Conservation (phyloP, 92 coral and sea anemone genomes). For the Zoanthus gigantus region DNA sequence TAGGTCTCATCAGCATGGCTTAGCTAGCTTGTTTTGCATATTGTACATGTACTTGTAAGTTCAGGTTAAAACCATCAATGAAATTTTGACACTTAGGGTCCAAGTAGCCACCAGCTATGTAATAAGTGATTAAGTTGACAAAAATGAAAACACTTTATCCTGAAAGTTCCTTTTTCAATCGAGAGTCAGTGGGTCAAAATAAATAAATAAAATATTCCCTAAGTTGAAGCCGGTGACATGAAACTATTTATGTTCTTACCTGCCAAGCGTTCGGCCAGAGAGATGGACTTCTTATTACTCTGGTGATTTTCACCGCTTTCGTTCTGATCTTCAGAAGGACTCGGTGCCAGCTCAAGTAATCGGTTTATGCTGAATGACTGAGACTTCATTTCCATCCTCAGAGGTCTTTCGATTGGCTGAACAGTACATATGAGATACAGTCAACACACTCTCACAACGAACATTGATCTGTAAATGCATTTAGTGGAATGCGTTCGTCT, state of each 20-base stretch:
- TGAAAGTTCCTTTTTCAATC: background rate
- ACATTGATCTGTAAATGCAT: constrained; percentile 19
- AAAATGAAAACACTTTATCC: constrained; percentile 33
- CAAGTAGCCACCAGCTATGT: constrained; percentile 9
- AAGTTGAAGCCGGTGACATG: constrained; percentile 30
- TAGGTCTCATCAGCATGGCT: too few species aligned
- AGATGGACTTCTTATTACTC: constrained; percentile 54
- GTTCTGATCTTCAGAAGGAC: constrained; percentile 33
- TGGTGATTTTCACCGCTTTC: constrained; percentile 39
- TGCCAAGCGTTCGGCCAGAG: constrained; percentile 91
- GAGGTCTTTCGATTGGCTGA: constrained; percentile 29
- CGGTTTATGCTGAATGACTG: constrained; percentile 71
- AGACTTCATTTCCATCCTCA: constrained; percentile 57
- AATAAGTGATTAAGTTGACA: background rate
- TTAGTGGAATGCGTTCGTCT: constrained; percentile 37
- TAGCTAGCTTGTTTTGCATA: too few species aligned
- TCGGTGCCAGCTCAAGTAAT: constrained; percentile 60
- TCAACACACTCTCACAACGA: constrained; percentile 26
- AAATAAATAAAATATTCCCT: background rate
- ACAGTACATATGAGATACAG: background rate
- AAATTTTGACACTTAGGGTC: background rate
- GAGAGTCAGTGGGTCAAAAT: constrained; percentile 29
- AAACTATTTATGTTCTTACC: constrained; percentile 47
- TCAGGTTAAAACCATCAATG: constrained; percentile 21
- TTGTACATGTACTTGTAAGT: background rate